Evolutionary conservation across 2,888 invertebrate species (phyloP), one percentile per base, ranked within the genome.

Genomic region (Lochmaea capreae): DNA sequence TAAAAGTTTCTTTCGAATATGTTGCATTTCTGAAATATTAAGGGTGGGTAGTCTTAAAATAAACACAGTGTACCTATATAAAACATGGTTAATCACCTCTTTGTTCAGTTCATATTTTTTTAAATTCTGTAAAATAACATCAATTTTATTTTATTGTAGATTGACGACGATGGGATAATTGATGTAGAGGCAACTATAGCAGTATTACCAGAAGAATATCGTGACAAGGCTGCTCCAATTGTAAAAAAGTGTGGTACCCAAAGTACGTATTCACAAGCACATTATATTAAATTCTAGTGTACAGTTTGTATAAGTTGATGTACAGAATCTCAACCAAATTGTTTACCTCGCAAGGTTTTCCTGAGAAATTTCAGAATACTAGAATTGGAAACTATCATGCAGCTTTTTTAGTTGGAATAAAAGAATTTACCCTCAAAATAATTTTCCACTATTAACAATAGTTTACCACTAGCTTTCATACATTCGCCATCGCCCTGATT

Each of bases 131-230:
- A 4, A 5, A 8, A 33, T 33, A 33, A 33, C 8, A 33, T 33
- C 3, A 33, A 8, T 0, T 33, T 33, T 8, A 33, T 33, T 8
- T 8, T 8, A 33, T 33, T 33, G 33, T 33, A 88, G 88, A 85
- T 85, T 78, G 83, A 82, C 46, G 87, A 88, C 18, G 86, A 87
- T 63, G 88, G 87, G 4, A 80, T 82, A 9, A 79, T 88, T 42
- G 87, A 88, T 71, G 83, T 82, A 33, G 88, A 87, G 61, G 85
- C 86, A 3, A 83, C 86, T 3, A 77, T 86, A 63, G 86, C 86
- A 1, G 79, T 88, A 62, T 58, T 88, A 10, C 88, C 88, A 8
- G 84, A 85, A 43, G 86, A 87, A 63, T 77, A 83, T 57, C 79
- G 82, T 72, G 82, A 76, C 0, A 79, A 80, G 67, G 81, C 81